Base-by-base conservation (phyloP, 2,113 vertebrate genomes). In the Oriolus oriolus region DNA sequence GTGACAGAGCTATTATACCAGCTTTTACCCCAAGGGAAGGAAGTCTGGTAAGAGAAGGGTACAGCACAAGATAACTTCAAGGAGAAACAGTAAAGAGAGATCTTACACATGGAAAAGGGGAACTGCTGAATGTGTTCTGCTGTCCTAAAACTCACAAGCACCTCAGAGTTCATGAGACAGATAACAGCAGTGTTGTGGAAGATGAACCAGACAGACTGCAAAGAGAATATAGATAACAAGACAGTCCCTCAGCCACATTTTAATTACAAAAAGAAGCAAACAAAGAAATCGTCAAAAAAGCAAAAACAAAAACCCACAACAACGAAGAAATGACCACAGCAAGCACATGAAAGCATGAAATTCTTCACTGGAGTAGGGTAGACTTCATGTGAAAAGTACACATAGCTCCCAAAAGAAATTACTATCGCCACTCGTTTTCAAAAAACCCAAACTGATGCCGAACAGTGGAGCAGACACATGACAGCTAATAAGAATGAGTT, bases 401-500 rank as follows among this genome's bases (percentile, higher is more conserved):
- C n/a, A 76, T 5, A 63, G 7, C 28, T 74, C 59, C 59, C 59
- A 60, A 80, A 80, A 56, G 27, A 90, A 94, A 88, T 65, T 61
- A 54, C 17, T 42, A n/a, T 35, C 20, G 5, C 54, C 54, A 66
- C n/a, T 59, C 54, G 60, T 81, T 74, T 90, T 53, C 20, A 53
- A 50, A 68, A 70, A 44, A 2, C 20, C 16, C 16, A 64, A 87
- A 64, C 37, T n/a, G 78, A 78, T 74, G 68, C 56, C 66, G 45
- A 95, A 84, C 39, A 66, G 71, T 23, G 64, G 64, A 74, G 66
- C 75, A 90, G 66, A 74, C 42, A 73, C 9, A 71, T 15, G 52
- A 90, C 80, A 90, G 70, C 74, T 92, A 90, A 54, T 93, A 95
- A 95, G 75, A 89, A 90, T 52, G 64, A 93, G 80, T 84, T 89